Evolutionary conservation across 2,113 vertebrate genomes (phyloP), one percentile per base, ranked within the genome.

Genomic region (Ancistrus triradiatus): DNA sequence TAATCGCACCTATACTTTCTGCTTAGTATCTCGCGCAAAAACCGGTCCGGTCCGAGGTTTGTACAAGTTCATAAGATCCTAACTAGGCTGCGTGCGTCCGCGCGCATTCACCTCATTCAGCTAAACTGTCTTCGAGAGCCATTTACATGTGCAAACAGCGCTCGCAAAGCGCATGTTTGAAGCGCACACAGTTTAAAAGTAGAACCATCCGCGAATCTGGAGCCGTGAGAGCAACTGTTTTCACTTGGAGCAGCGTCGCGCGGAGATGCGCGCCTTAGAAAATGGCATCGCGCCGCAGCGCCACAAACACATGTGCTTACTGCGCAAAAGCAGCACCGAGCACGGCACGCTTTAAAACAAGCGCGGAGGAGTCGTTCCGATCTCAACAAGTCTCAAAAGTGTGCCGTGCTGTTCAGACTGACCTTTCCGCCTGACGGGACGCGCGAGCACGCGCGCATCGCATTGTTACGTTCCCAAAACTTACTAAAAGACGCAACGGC

Each of bases 391-490:
- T 11, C 2, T 25, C 3, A 43, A 53, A 72, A 59, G n/a, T 40
- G 1, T 6, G 2, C 21, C 11, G 19, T 22, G 9, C 11, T 1
- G 25, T 2, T 1, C 15, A 13, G 22, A 0, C 9, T 4, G 42
- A 38, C 46, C 31, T 31, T 58, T 66, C 10, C 13, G 58, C 46
- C 2, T 17, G 49, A 66, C 1, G 52, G 25, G 51, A 47, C 37
- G 10, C 35, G 52, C 11, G 37, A 21, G 10, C 47, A 19, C 4
- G 24, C 33, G 22, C 35, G 44, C 57, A 13, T 35, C 22, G 50
- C 57, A 59, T 38, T 50, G 52, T 60, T 64, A 59, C 56, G 24
- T 14, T 35, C 27, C 3, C 14, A 33, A 57, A 75, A 75, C 73
- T 75, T 75, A 63, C 22, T 18, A 18, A 58, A 59, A 27, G n/a